Base-by-base conservation (phyloP, 1,140 invertebrate genomes). In the Lineus longissimus region DNA sequence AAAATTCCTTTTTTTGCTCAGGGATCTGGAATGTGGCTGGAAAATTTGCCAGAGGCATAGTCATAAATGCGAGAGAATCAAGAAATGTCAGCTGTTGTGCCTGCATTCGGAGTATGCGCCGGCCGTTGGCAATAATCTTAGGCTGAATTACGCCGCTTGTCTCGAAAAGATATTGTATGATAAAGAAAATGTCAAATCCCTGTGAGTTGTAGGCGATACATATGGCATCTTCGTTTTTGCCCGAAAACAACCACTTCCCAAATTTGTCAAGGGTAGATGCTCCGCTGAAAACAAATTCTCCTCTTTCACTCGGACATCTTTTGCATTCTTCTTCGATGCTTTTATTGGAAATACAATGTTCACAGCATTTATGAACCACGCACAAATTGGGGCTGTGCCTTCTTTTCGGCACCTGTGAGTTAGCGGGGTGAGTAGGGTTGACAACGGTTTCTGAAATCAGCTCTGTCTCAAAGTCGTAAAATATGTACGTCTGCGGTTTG, bases 1-100 rank as follows among this genome's bases (percentile, higher is more conserved):
- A 69, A 30, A 64, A 69, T 13, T 67, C 67, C 41, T 71, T 67
- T n/a, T 30, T 41, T 27, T 67, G 54, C 40, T 70, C 63, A 2
- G 51, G 22, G 7, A 65, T 27, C 13, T 55, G 61, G 55, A 71
- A 67, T 31, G 57, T 43, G 19, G 51, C 36, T 2, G 67, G 67
- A 15, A 66, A 55, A 11, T 62, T 60, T n/a, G 55, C 31, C 1
- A 71, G 47, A n/a, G 63, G 56, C 67, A 69, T 69, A 0, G 67
- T 59, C 43, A 68, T 19, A 55, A 68, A 68, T 56, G 65, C 65
- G 17, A 65, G 33, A 33, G 63, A 62, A 63, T 65, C 67, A 22
- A 68, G 1, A n/a, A 51, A 51, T 4, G 9, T n/a, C n/a, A 51
- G n/a, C n/a, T 51, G 6, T n/a, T 51, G n/a, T 19, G 25, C 47